Percentiles rank a stretch among this genome's conserved stretches.
Conservation (phyloP, 1,140 invertebrate species). For the Ericerus pela region DNA sequence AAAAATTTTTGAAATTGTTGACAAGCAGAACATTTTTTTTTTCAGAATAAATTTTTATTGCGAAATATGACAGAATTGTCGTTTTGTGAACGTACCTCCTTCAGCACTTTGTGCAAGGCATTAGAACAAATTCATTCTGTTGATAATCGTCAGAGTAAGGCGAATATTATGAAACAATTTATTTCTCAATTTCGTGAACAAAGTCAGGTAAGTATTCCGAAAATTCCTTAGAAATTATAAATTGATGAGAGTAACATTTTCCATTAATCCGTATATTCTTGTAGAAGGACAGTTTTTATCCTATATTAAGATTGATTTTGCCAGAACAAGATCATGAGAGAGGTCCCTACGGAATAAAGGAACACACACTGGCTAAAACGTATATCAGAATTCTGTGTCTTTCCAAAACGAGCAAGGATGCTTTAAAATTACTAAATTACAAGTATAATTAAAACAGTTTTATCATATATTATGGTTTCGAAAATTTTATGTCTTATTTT, state of each 20-base stretch:
- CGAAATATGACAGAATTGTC: too few species aligned
- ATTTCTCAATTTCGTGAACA: neutral
- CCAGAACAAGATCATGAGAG: slow-evolving; percentile 49
- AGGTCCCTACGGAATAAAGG: slow-evolving; percentile 47
- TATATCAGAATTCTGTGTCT: slow-evolving; percentile 53
- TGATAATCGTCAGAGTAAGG: neutral
- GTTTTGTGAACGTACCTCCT: too few species aligned
- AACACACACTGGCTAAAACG: slow-evolving; percentile 44
- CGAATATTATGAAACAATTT: neutral
- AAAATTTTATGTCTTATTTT: neutral
- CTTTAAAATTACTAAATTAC: slow-evolving; percentile 44
- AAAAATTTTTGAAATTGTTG: too few species aligned
- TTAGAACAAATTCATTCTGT: too few species aligned
- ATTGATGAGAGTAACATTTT: neutral
- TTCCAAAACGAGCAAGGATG: slow-evolving; percentile 45
- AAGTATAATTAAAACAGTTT: too few species aligned
- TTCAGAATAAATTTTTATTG: too few species aligned
- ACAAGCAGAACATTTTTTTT: too few species aligned
- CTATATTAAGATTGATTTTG: slow-evolving; percentile 52
- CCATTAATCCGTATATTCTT: slow-evolving; percentile 10
- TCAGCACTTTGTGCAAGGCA: too few species aligned
- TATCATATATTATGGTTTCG: too few species aligned
- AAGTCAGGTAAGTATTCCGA: slow-evolving; percentile 8
- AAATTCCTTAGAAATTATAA: neutral
- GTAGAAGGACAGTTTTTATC: slow-evolving; percentile 43